These are phyloP conservation scores for Schrankia costaestrigalis DNA, from an alignment of 2,888 invertebrate species.

Conservation along the genomic window DNA sequence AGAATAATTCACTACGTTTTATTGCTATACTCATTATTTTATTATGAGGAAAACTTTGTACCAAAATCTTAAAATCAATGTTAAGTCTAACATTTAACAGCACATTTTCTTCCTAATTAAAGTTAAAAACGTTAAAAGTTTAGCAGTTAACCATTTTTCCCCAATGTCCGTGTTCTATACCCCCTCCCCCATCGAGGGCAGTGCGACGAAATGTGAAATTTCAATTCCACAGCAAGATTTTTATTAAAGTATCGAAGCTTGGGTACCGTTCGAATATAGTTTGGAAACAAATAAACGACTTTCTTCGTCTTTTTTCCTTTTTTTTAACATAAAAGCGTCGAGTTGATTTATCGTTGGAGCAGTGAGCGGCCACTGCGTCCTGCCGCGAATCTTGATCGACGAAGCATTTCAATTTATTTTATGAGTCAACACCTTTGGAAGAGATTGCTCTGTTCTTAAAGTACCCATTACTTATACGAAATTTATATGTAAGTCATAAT, in stretches of 20 bases:
- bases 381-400: slow-evolving; percentile 71
- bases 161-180: slow-evolving; percentile 23
- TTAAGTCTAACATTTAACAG: slow-evolving; percentile 19
- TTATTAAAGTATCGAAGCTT: slow-evolving; percentile 59
- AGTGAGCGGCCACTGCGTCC: slow-evolving; percentile 56
- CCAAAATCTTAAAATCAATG: no score
- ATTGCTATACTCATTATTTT: no score
- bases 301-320: slow-evolving; percentile 60
- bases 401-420: slow-evolving; percentile 75
- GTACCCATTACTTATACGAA: no score
- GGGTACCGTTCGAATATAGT: slow-evolving; percentile 65
- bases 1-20: no score
- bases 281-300: slow-evolving; percentile 77
- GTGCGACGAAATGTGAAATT: slow-evolving; percentile 63
- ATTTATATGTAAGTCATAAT: no score
- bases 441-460: slow-evolving; percentile 44
- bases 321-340: slow-evolving; percentile 70
- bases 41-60: no score
- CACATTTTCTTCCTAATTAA: slow-evolving; percentile 49
- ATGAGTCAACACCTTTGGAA: slow-evolving; percentile 67
- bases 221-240: slow-evolving; percentile 64
- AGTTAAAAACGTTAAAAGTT: slow-evolving; percentile 39
- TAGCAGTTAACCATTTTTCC: slow-evolving; percentile 46
- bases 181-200: slow-evolving; percentile 29
- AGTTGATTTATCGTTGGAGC: slow-evolving; percentile 72